Percentiles rank a stretch among this genome's conserved stretches.
phyloP scores from a whole-genome alignment of 2,888 invertebrate species.

The Caenorhabditis drosophilae region DNA sequence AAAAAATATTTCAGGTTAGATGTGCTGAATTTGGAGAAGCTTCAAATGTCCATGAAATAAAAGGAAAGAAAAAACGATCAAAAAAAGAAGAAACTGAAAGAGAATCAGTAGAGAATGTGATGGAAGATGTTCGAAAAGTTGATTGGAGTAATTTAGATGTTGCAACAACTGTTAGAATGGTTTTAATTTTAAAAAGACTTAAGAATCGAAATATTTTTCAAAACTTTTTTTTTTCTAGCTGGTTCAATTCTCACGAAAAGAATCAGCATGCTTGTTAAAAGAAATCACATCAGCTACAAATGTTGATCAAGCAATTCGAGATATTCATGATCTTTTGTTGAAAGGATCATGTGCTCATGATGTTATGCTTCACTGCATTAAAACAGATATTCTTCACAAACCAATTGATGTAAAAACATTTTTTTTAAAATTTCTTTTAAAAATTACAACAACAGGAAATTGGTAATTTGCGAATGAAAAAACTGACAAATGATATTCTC shows the following conservation, averaged over 20 bases:
- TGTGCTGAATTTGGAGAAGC: slow-evolving; percentile 40
- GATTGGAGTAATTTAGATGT: slow-evolving; percentile 36
- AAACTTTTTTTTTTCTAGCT: slow-evolving; percentile 5
- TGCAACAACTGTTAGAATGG: slow-evolving; percentile 30
- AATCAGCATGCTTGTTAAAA: slow-evolving; percentile 27
- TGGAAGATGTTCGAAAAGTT: slow-evolving; percentile 34
- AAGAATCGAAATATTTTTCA: not conserved
- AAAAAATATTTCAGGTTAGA: too few relatives aligned
- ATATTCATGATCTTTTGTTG: slow-evolving; percentile 27
- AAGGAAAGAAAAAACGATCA: not conserved
- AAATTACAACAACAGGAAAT: slow-evolving; percentile 14
- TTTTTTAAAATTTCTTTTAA: slow-evolving; percentile 2
- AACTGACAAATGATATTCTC: slow-evolving; percentile 21
- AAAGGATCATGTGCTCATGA: slow-evolving; percentile 28
- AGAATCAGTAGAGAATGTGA: slow-evolving; percentile 24
- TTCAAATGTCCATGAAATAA: slow-evolving; percentile 9
- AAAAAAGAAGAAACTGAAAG: slow-evolving; percentile 3
- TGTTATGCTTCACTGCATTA: slow-evolving; percentile 18
- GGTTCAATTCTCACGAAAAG: slow-evolving; percentile 33
- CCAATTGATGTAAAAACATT: slow-evolving; percentile 20
- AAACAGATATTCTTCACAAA: slow-evolving; percentile 24
- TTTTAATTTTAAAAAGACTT: not conserved
- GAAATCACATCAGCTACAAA: slow-evolving; percentile 29
- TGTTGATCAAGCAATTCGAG: slow-evolving; percentile 35
- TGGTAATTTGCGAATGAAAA: slow-evolving; percentile 25